Percentiles rank a stretch among this genome's conserved stretches.
Evolutionary conservation across 2,797 vertebrate genomes (phyloP).

Genomic region (Silurus lanzhouensis): DNA sequence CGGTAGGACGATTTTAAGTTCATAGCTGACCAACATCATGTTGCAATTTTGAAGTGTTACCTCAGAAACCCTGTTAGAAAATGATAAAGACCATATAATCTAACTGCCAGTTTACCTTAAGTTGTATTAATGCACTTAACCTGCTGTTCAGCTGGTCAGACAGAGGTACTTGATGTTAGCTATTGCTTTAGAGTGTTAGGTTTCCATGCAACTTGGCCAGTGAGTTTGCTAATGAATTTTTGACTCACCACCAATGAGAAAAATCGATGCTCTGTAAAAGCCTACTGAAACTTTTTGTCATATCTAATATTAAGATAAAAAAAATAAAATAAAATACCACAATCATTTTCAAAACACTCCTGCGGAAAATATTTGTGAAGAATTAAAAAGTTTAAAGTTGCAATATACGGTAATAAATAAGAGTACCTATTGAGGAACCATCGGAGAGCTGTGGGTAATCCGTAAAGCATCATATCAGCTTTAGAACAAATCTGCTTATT

Average conservation of each 20-base stretch:
- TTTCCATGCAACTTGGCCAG: background rate
- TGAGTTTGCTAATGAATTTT: background rate
- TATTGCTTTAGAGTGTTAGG: background rate
- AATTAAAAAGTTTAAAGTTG: background rate
- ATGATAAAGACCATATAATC: background rate
- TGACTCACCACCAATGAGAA: too few relatives aligned
- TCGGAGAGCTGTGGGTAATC: background rate
- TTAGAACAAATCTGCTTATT: background rate
- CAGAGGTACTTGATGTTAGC: background rate
- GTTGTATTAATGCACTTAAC: background rate
- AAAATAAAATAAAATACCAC: background rate
- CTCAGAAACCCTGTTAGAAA: background rate
- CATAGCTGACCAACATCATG: background rate
- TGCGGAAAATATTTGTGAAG: background rate
- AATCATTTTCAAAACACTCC: background rate
- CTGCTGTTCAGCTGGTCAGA: background rate
- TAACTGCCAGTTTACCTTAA: background rate
- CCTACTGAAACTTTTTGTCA: background rate
- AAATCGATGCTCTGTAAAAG: conserved; percentile 1
- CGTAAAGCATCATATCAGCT: background rate
- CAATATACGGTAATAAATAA: conserved; percentile 20
- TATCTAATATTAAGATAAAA: background rate
- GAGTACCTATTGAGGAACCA: background rate
- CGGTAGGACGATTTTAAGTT: background rate
- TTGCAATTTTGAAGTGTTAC: background rate